These are phyloP conservation scores for Eupeodes corollae DNA, from an alignment of 1,140 invertebrate species.

Conservation along the genomic window DNA sequence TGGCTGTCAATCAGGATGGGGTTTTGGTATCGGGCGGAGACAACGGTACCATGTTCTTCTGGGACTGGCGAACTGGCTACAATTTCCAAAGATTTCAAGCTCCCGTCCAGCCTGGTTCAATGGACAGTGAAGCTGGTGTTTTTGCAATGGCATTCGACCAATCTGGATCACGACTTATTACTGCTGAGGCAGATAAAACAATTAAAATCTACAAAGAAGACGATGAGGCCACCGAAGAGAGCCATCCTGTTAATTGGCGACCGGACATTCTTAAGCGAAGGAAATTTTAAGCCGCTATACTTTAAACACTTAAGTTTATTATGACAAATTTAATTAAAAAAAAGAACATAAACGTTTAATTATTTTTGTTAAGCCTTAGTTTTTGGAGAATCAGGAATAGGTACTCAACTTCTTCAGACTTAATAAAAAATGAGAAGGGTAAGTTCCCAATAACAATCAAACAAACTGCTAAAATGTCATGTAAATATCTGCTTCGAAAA, in stretches of 20 bases:
- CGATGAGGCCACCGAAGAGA: conserved; percentile 89
- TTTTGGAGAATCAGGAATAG: too few relatives aligned
- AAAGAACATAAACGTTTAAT: too few relatives aligned
- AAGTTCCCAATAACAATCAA: too few relatives aligned
- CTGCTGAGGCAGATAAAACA: conserved; percentile 97
- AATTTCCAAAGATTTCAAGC: conserved; percentile 91
- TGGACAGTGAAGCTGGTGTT: conserved; percentile 97
- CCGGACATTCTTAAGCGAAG: conserved; percentile 87
- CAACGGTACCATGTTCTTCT: conserved; percentile 96
- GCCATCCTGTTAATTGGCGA: conserved; percentile 93
- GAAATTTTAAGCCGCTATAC: conserved; percentile 66
- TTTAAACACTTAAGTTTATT: too few relatives aligned
- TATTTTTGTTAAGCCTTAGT: too few relatives aligned
- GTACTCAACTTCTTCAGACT: too few relatives aligned
- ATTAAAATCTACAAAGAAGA: conserved; percentile 99
- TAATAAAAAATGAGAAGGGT: too few relatives aligned
- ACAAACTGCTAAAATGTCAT: too few relatives aligned
- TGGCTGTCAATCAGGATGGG: conserved; percentile 88
- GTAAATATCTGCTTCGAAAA: too few relatives aligned
- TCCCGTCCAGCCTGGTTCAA: conserved; percentile 95
- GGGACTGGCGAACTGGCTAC: conserved; percentile 98
- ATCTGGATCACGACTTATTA: conserved; percentile 85
- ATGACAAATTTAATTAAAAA: too few relatives aligned
- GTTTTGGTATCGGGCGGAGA: conserved; percentile 96
- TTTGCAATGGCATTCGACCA: conserved; percentile 93